Conservation (phyloP, 2,888 invertebrate species). For the Drosophila silvestris region DNA sequence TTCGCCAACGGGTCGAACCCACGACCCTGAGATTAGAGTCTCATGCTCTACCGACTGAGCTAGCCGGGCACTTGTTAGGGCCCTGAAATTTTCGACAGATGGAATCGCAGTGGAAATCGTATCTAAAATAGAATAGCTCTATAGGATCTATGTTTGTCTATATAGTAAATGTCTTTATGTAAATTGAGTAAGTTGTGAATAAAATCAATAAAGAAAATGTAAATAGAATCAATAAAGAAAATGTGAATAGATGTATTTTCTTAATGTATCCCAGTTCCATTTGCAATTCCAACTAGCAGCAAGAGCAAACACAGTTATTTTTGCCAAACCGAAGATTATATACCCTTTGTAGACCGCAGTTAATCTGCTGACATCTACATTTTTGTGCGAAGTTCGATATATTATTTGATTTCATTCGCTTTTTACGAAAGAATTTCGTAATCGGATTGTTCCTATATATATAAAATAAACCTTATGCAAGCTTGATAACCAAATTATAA, state of each 20-base stretch:
- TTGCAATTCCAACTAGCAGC: neutral
- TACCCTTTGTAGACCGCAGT: neutral
- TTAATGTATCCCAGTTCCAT: neutral
- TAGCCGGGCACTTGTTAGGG: constrained; percentile 60
- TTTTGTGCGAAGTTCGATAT: neutral
- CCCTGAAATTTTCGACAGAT: neutral
- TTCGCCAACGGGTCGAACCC: constrained; percentile 81
- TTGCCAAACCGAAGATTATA: neutral
- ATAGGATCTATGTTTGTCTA: neutral
- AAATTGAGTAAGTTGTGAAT: neutral
- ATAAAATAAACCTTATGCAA: neutral
- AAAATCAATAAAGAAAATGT: neutral
- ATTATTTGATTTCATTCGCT: neutral
- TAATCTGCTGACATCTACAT: neutral
- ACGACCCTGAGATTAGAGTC: constrained; percentile 78
- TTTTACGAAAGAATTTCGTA: neutral
- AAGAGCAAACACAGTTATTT: neutral
- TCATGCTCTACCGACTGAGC: constrained; percentile 81
- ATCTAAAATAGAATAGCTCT: neutral
- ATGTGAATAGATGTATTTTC: neutral
- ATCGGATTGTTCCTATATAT: neutral
- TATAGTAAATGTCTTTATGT: neutral
- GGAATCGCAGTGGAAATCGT: neutral
- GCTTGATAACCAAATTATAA: neutral
- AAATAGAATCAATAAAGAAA: neutral